A percentile compares a stretch with the other conserved stretches of the same genome.
Conservation (phyloP, 2,113 vertebrate species). For the Setophaga coronata region DNA sequence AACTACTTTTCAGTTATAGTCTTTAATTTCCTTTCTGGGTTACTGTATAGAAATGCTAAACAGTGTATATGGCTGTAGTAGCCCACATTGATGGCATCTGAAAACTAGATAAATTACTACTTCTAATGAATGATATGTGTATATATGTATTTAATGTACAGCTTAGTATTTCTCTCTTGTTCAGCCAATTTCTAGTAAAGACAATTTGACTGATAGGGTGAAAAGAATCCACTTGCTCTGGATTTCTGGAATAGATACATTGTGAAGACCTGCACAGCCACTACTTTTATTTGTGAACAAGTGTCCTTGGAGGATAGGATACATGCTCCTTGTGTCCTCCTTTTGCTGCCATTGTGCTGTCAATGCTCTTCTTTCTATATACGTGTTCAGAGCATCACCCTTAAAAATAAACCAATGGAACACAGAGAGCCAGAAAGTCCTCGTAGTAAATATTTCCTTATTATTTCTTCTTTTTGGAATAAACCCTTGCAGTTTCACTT, state of each 20-base stretch:
- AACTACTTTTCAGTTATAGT: constrained; percentile 13
- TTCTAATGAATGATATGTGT: background rate
- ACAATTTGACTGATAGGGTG: background rate
- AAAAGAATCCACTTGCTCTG: background rate
- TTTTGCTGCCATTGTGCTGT: background rate
- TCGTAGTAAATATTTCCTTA: background rate
- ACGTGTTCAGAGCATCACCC: background rate
- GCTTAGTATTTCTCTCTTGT: background rate
- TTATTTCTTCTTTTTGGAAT: background rate
- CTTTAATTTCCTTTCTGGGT: constrained; percentile 30
- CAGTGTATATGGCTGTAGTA: background rate
- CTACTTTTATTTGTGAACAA: background rate
- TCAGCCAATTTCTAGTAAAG: background rate
- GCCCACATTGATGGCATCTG: background rate
- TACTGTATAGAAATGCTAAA: background rate
- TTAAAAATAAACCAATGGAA: background rate
- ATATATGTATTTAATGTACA: background rate
- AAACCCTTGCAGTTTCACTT: background rate
- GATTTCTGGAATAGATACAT: background rate
- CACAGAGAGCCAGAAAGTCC: background rate
- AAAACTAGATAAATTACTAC: background rate
- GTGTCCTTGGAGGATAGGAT: background rate
- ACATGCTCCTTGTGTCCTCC: background rate
- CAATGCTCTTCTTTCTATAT: background rate
- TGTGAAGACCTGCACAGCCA: background rate